Evolutionary conservation across 2,113 vertebrate species (phyloP).

Genomic region (Aldabrachelys gigantea): DNA sequence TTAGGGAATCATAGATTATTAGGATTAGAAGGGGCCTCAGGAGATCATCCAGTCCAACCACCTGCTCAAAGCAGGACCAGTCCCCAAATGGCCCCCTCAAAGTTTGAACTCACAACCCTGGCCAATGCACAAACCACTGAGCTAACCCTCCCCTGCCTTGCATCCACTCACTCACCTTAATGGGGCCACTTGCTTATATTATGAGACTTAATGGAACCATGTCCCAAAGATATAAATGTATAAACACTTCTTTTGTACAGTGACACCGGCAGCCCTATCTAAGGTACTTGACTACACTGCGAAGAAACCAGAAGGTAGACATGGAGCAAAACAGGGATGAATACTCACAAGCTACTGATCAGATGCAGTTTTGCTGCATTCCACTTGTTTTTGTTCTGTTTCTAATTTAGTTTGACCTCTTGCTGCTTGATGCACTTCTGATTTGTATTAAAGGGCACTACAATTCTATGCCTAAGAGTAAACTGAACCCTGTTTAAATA

Average conservation of each 20-base stretch:
- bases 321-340: background rate
- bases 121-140: too few species aligned
- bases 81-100: too few species aligned
- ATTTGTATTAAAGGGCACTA: background rate
- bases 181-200: background rate
- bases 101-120: too few species aligned
- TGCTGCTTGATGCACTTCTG: constrained; percentile 13
- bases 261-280: background rate
- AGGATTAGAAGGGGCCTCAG: too few species aligned
- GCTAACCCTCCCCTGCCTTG: background rate
- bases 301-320: background rate
- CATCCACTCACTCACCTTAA: background rate
- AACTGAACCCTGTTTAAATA: background rate
- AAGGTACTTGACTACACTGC: background rate
- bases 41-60: too few species aligned
- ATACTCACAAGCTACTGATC: background rate
- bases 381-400: background rate
- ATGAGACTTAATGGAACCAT: background rate
- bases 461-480: background rate
- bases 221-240: background rate
- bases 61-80: too few species aligned
- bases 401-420: background rate
- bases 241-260: background rate
- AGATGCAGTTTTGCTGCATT: background rate
- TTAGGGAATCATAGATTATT: background rate